Percentiles rank a stretch among this genome's conserved stretches.
Conservation (phyloP, 2,888 invertebrate species). For the Capitulum mitella region DNA sequence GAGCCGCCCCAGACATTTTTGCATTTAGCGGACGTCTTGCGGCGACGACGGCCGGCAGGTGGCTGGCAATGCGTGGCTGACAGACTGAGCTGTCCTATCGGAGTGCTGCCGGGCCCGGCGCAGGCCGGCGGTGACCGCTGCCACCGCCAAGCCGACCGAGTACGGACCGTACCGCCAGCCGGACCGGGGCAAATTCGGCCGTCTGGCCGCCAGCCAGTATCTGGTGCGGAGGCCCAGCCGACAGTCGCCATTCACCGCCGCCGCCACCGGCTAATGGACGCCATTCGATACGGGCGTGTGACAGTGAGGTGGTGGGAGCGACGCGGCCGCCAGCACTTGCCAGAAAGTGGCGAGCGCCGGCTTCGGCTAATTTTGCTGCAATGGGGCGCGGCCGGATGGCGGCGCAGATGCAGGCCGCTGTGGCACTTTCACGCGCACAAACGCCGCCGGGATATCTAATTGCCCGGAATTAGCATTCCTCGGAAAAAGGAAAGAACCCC, state of each 20-base stretch:
- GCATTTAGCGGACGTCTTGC: background rate
- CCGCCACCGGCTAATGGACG: background rate
- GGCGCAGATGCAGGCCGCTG: background rate
- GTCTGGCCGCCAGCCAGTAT: too few relatives aligned
- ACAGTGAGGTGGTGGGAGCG: too few relatives aligned
- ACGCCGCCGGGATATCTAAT: background rate
- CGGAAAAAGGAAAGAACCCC: background rate
- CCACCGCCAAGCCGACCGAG: too few relatives aligned
- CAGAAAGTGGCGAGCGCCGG: background rate
- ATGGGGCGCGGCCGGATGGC: background rate
- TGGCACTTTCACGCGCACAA: background rate
- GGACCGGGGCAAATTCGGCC: too few relatives aligned
- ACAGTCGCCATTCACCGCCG: too few relatives aligned
- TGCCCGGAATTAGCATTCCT: background rate
- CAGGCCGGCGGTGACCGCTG: too few relatives aligned
- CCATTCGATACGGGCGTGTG: background rate
- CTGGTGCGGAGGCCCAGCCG: too few relatives aligned
- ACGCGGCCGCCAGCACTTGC: too few relatives aligned
- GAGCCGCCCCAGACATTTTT: background rate
- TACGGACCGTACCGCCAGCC: too few relatives aligned
- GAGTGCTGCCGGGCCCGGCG: too few relatives aligned
- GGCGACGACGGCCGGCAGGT: background rate
- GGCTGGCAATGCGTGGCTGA: background rate
- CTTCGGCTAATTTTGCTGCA: background rate
- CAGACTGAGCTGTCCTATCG: too few relatives aligned